Conservation (phyloP, 2,113 vertebrate genomes). For the Brienomyrus longianalis region DNA sequence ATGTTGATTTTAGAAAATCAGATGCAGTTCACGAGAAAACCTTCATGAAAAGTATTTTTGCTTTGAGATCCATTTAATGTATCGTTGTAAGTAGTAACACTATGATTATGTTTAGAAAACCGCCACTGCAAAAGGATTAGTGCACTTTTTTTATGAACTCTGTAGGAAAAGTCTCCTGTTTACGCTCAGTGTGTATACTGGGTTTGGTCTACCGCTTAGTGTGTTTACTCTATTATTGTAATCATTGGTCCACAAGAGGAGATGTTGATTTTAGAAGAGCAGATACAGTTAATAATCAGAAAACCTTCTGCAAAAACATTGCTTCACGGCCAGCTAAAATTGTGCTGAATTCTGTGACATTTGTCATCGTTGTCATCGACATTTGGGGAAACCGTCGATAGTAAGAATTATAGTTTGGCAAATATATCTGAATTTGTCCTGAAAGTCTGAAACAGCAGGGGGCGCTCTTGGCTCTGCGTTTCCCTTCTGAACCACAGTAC, state of each 20-base stretch:
- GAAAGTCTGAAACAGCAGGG: background rate
- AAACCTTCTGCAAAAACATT: background rate
- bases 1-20: background rate
- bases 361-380: background rate
- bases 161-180: background rate
- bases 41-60: background rate
- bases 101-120: background rate
- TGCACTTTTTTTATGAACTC: background rate
- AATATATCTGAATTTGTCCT: background rate
- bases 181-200: background rate
- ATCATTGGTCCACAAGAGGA: conserved; percentile 49
- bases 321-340: background rate
- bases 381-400: background rate
- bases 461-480: background rate
- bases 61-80: background rate
- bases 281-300: background rate
- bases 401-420: background rate
- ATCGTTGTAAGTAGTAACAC: background rate
- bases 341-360: background rate
- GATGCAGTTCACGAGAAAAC: background rate
- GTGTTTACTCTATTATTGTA: background rate
- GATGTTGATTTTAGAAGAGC: conserved; percentile 22
- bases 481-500: background rate
- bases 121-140: background rate
- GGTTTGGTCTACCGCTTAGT: background rate